Base-by-base conservation (phyloP, 2,797 vertebrate genomes). In the Cyclopterus lumpus region DNA sequence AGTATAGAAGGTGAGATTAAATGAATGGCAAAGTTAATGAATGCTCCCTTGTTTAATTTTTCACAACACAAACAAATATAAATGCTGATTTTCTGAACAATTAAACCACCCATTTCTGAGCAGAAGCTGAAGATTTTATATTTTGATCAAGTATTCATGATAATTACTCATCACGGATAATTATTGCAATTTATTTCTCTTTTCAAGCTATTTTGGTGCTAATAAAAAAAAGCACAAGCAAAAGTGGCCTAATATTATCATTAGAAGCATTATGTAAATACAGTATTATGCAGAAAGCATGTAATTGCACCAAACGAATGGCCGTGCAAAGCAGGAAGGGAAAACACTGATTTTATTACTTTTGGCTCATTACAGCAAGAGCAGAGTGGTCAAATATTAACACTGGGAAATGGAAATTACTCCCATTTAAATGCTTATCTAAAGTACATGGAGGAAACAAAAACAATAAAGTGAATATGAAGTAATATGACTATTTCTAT, bases 121-220 rank as follows among this genome's bases (percentile, higher is more conserved):
- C 75, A 68, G 62, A 72, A 67, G 60, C 44, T 38, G 38, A 26
- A 40, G 11, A 77, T 85, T 85, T 81, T 71, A 40, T 66, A 69
- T 82, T 87, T 88, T 85, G 80, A 92, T 92, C 82, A 92, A 89
- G 90, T 91, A 90, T 93, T 89, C 86, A 90, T 86, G 86, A 89
- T 87, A 86, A 85, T 89, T 77, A 79, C 85, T 86, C 87, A 89
- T 89, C 66, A 60, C 24, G 54, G 62, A 61, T 89, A 85, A 90
- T 92, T 84, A 88, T 86, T 71, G 75, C 71, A 82, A 87, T 90
- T 89, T 73, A 78, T 84, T 87, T 89, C 54, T 83, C 67, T 83
- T 88, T 85, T 84, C 68, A 65, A 48, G 68, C 72, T 80, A 77
- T 89, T 90, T 88, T 71, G 28, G 46, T 80, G 60, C 77, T 82